phyloP scores from a whole-genome alignment of 2,797 vertebrate genomes.

The Sciaenops ocellatus region DNA sequence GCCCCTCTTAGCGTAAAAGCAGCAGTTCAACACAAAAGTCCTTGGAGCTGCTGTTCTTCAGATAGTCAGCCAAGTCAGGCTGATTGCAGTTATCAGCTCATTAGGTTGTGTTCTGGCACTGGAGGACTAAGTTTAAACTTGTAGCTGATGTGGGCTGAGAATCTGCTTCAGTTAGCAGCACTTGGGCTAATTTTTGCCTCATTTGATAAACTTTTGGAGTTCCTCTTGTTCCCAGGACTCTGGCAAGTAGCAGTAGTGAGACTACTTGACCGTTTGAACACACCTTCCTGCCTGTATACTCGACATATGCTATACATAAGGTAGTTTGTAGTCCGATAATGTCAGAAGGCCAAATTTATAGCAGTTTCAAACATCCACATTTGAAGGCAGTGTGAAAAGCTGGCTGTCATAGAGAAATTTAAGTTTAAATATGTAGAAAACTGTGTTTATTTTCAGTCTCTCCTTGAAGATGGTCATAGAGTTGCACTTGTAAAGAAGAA shows the following conservation, averaged over 20 bases:
- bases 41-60: neutral
- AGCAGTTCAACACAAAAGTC: neutral
- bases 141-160: neutral
- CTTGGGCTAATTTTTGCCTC: neutral
- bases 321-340: too few relatives aligned
- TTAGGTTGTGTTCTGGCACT: slow-evolving; percentile 4
- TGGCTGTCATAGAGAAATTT: neutral
- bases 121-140: neutral
- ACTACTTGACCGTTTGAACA: neutral
- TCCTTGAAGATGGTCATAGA: neutral
- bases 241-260: neutral
- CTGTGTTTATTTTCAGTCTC: neutral
- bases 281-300: neutral
- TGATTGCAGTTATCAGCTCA: slow-evolving; percentile 4
- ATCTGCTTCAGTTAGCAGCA: neutral
- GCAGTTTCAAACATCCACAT: neutral
- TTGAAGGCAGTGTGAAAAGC: neutral
- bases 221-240: neutral
- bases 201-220: neutral
- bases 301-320: neutral
- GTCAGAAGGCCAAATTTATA: neutral
- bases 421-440: neutral
- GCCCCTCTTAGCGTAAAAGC: neutral
- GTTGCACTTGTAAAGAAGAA: neutral
- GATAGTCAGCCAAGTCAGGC: neutral